phyloP scores from a whole-genome alignment of 2,113 vertebrate species.

The Rhizomys pruinosus region DNA sequence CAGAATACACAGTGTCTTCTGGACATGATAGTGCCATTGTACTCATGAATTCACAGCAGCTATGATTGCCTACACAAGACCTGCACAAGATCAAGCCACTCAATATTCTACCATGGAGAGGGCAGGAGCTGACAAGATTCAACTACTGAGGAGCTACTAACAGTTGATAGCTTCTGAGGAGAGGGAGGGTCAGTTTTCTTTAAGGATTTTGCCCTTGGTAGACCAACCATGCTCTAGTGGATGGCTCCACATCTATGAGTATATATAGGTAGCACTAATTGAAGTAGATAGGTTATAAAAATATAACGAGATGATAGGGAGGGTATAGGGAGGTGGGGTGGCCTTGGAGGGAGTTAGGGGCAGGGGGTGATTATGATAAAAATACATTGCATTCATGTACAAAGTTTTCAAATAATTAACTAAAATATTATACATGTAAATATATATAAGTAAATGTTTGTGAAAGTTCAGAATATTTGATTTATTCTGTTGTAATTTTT shows the following conservation, averaged over 20 bases:
- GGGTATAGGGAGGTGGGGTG: not conserved
- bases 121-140: too few species aligned
- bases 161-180: too few species aligned
- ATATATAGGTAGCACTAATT: not conserved
- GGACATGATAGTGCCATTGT: not conserved
- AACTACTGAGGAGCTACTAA: not conserved
- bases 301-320: not conserved
- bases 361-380: not conserved
- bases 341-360: not conserved
- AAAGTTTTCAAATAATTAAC: not conserved
- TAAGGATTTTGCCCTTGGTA: not conserved
- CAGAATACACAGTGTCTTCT: not conserved
- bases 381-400: too few species aligned
- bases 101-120: not conserved
- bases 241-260: not conserved
- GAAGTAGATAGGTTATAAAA: not conserved
- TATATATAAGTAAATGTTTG: not conserved
- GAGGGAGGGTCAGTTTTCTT: not conserved
- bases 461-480: not conserved
- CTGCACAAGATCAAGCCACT: not conserved
- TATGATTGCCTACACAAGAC: not conserved
- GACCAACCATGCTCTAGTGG: not conserved
- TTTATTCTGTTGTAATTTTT: conserved; percentile 1
- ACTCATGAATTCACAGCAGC: too few species aligned
- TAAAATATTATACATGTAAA: not conserved